These are phyloP conservation scores for Eupeodes luniger DNA, from an alignment of 2,888 invertebrate species.

Conservation along the genomic window DNA sequence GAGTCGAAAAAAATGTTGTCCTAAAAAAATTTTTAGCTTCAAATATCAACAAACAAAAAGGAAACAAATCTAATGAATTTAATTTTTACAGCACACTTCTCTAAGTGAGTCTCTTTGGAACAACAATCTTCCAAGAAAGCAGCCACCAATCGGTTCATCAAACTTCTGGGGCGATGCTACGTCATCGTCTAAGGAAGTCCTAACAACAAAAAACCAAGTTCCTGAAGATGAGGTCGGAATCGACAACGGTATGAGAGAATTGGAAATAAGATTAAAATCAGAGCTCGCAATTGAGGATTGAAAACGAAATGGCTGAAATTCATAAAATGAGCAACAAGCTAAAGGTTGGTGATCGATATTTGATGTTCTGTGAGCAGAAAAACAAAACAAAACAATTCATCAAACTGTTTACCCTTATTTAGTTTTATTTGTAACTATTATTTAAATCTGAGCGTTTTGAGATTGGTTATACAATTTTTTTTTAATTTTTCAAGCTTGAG, in stretches of 20 bases:
- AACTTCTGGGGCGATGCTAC: conserved; percentile 78
- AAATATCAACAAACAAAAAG: not conserved
- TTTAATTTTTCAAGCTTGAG: conserved; percentile 69
- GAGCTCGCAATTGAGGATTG: conserved; percentile 85
- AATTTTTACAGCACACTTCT: conserved; percentile 74
- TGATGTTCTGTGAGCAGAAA: conserved; percentile 64
- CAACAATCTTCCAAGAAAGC: conserved; percentile 68
- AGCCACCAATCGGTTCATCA: conserved; percentile 76
- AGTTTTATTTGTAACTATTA: conserved; percentile 54
- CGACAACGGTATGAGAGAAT: conserved; percentile 88
- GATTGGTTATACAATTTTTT: conserved; percentile 74
- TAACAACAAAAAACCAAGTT: conserved; percentile 76
- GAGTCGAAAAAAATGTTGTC: too few relatives aligned
- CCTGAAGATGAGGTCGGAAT: conserved; percentile 84
- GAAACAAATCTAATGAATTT: not conserved
- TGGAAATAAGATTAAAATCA: conserved; percentile 88
- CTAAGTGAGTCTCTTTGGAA: conserved; percentile 79
- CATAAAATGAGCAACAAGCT: conserved; percentile 54
- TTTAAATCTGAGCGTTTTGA: conserved; percentile 66
- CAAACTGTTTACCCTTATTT: conserved; percentile 66
- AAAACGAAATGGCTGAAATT: not conserved
- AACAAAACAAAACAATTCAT: conserved; percentile 49
- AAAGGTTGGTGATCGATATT: conserved; percentile 74
- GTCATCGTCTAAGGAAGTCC: conserved; percentile 75
- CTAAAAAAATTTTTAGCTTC: too few relatives aligned